Conservation (phyloP, 2,113 vertebrate genomes). For the Cyprinodon brontotheroides region DNA sequence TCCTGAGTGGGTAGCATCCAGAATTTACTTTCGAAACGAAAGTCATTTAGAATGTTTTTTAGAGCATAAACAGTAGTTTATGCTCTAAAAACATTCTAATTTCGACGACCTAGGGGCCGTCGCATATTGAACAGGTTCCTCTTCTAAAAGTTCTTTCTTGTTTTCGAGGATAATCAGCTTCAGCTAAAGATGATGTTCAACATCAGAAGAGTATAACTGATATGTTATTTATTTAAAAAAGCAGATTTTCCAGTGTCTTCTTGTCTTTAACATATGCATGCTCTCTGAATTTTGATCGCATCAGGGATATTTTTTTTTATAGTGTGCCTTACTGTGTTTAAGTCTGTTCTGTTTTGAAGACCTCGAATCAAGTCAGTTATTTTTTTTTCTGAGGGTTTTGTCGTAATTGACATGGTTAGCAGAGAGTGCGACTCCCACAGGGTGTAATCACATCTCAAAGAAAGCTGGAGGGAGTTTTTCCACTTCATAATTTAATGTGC, state of each 20-base stretch:
- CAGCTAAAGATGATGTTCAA: background rate
- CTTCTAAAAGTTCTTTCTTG: background rate
- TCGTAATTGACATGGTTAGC: conserved; percentile 25
- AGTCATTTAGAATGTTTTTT: no score
- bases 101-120: no score
- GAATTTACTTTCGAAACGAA: no score
- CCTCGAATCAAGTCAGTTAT: background rate
- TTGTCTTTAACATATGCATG: background rate
- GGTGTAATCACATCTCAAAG: conserved; percentile 5
- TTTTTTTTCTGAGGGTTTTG: conserved; percentile 25
- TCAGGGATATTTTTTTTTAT: background rate
- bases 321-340: background rate
- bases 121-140: background rate
- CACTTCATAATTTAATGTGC: conserved; percentile 5
- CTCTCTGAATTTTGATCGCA: background rate
- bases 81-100: no score
- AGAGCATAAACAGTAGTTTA: no score
- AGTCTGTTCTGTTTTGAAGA: conserved; percentile 12
- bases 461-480: conserved; percentile 9
- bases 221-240: background rate
- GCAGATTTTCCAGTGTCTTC: background rate
- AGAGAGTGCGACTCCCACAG: conserved; percentile 24
- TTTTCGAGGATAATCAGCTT: background rate
- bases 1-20: no score
- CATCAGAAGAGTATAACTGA: background rate